Base-by-base conservation (phyloP, 30 jellyfish, hydroid and myxozoan species). In the Pelagia noctiluca region DNA sequence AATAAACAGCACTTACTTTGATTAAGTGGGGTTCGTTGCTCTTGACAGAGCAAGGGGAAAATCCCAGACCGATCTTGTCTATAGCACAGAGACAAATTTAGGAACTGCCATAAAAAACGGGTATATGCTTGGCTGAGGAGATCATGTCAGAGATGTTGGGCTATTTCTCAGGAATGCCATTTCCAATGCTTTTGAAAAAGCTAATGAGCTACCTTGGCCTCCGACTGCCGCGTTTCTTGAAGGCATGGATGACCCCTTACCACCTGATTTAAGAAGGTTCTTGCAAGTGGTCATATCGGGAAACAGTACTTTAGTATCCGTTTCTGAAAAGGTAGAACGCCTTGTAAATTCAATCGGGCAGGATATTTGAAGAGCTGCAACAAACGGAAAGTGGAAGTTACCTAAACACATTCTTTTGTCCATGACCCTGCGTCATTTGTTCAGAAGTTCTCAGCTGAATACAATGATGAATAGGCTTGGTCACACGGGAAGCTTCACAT, bases 211-310 rank as follows among this genome's bases (percentile, higher is more conserved):
- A 13, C 73, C 73, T n/a, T 60, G 73, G 73, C 73, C 73, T 60
- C 73, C 73, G 25, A 60, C 35, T 60, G 73, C 73, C 73, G 25
- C 73, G 35, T 60, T 60, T 60, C 73, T 60, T 1, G 73, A 60
- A 60, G 73, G 73, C 73, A 60, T 60, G 73, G 73, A 60, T 60
- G 73, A 60, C 73, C 73, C 73, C 35, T 60, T 60, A 60, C 73
- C 73, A 60, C 73, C 73, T 1, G 73, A 60, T 60, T 60, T 60
- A 60, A 60, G 73, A 60, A 60, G 71, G 31, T 54, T 54, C 31
- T 60, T n/a, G 72, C 72, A 60, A 60, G 72, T 60, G 30, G 21
- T 60, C 30, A 60, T 60, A 60, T 22, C 72, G 30, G 72, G 35
- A 60, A 60, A 26, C 30, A 60, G 22, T 26, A n/a, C 72, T n/a